Base-by-base conservation (phyloP, 2,797 vertebrate species). In the Leptodactylus fallax region DNA sequence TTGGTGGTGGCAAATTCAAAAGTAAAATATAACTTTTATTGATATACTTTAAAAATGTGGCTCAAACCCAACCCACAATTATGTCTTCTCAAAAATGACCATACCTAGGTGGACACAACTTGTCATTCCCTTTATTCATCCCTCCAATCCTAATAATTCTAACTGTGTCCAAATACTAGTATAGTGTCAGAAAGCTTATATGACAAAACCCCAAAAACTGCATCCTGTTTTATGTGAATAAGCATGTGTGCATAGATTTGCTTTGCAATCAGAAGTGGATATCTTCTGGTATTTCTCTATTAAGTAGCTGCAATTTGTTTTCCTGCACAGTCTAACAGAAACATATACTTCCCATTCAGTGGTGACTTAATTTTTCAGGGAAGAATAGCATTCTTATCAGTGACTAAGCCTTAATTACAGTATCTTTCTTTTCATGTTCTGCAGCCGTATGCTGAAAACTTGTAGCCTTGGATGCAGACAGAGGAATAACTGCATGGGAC, bases 371-470 rank as follows among this genome's bases (percentile, higher is more conserved):
- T 86, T 86, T 86, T 87, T 61, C 65, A 81, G 67, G 27, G 21
- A 79, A 58, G 36, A 84, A 55, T 72, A 61, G 63, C 47, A 17
- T 85, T 21, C 76, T 71, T 72, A 88, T 88, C 76, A 81, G 81
- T 80, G 79, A 85, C 77, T 88, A 76, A 80, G 55, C 53, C 49
- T 85, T 85, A 85, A 85, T 85, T 85, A 85, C 76, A 56, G 67
- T 51, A 81, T 76, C 69, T 81, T 85, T 27, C 56, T 81, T 81
- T 88, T 74, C 87, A 88, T 81, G 83, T 67, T 81, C 69, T 65
- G 25, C 69, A 76, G 58, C 83, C 55, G 67, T 81, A 85, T 85
- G 87, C 82, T 63, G 27, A 56, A 74, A 47, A 36, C 25, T 36
- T 88, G 56, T 81, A 88, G 61, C n/a, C 9, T 67, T 77, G 49